Percentiles rank a stretch among this genome's conserved stretches.
Evolutionary conservation across 2,113 vertebrate genomes (phyloP).

Genomic region (Phyllostomus hastatus): DNA sequence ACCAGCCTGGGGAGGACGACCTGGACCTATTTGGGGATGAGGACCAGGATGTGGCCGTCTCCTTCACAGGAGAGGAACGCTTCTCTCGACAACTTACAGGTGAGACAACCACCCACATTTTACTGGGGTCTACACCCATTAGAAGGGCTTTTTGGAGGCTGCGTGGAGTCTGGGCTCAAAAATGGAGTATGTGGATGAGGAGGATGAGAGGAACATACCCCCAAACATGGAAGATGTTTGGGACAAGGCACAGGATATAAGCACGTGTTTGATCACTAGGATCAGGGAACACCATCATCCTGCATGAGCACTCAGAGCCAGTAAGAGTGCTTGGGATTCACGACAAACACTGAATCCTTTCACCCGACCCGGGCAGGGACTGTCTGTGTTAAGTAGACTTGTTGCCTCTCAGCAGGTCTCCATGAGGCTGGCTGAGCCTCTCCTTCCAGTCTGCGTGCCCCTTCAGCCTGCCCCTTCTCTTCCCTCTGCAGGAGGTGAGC

Average conservation of each 20-base stretch:
- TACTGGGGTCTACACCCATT: background rate
- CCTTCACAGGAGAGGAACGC: background rate
- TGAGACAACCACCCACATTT: background rate
- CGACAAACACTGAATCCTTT: background rate
- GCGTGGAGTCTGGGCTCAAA: fast-evolving
- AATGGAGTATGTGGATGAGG: too few species aligned
- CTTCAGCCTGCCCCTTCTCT: background rate
- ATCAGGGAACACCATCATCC: background rate
- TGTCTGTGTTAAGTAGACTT: background rate
- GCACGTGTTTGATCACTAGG: background rate
- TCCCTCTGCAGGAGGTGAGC: background rate
- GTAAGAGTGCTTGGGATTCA: background rate
- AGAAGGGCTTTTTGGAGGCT: background rate
- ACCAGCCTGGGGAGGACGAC: background rate
- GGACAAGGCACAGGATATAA: too few species aligned
- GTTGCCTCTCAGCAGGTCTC: background rate
- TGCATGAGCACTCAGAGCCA: background rate
- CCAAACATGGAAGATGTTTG: too few species aligned
- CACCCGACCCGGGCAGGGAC: background rate
- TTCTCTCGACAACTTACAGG: background rate
- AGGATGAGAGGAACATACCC: too few species aligned
- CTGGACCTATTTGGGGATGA: too few species aligned
- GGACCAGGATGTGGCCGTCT: background rate
- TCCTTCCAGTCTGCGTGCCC: too few species aligned
- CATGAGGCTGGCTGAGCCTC: background rate